phyloP scores from a whole-genome alignment of 2,888 invertebrate genomes.

The Busseola fusca region DNA sequence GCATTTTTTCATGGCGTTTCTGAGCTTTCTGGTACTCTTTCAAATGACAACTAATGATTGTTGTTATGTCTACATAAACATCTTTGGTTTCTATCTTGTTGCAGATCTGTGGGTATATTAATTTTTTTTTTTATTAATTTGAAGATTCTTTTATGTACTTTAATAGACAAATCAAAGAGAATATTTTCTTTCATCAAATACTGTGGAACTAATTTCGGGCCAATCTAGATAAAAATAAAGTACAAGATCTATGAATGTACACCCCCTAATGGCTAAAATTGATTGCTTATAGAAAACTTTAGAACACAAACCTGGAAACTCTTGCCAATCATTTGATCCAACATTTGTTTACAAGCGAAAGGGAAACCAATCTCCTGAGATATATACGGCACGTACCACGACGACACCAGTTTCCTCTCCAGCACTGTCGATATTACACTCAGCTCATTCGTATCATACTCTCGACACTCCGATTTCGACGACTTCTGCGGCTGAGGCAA shows the following conservation, averaged over 20 bases:
- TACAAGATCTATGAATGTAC: neutral
- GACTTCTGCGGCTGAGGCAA: constrained; percentile 66
- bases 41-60: constrained; percentile 89
- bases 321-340: constrained; percentile 86
- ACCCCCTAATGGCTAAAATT: neutral
- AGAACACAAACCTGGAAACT: constrained; percentile 79
- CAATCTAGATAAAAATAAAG: neutral
- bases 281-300: neutral
- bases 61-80: constrained; percentile 82
- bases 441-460: constrained; percentile 84
- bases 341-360: constrained; percentile 85
- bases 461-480: constrained; percentile 68
- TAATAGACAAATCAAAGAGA: neutral
- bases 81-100: constrained; percentile 85
- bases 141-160: neutral
- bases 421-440: constrained; percentile 85
- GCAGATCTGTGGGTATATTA: constrained; percentile 75
- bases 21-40: constrained; percentile 90
- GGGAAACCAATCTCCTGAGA: constrained; percentile 87
- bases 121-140: no score
- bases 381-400: constrained; percentile 85
- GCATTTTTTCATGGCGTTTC: constrained; percentile 88
- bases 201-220: neutral
- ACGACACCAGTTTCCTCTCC: constrained; percentile 83
- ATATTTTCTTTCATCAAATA: neutral